phyloP scores from a whole-genome alignment of 2,113 vertebrate species.

The Xiphophorus hellerii region DNA sequence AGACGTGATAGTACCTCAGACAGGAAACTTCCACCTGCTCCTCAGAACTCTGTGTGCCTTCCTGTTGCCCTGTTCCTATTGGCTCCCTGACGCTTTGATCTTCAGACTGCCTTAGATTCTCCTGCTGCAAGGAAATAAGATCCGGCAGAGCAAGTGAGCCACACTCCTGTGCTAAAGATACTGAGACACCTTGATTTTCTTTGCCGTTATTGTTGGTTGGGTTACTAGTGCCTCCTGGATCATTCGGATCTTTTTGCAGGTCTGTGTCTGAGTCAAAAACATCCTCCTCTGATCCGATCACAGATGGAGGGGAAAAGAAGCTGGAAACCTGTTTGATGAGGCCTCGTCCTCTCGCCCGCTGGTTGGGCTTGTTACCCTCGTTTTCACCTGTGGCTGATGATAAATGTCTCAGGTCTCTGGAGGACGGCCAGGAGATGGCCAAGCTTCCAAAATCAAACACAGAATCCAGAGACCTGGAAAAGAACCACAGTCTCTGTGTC shows the following conservation, averaged over 20 bases:
- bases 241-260: slow-evolving; percentile 49
- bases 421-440: slow-evolving; percentile 61
- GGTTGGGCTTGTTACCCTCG: slow-evolving; percentile 34
- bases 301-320: slow-evolving; percentile 74
- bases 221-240: slow-evolving; percentile 10
- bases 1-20: slow-evolving; percentile 78
- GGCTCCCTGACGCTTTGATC: slow-evolving; percentile 36
- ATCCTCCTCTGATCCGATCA: slow-evolving; percentile 78
- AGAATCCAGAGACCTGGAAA: slow-evolving; percentile 83
- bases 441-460: slow-evolving; percentile 75
- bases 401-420: slow-evolving; percentile 72
- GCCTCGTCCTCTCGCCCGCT: slow-evolving; percentile 30
- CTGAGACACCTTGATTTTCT: slow-evolving; percentile 46
- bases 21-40: slow-evolving; percentile 56
- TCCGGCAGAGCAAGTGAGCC: slow-evolving; percentile 79
- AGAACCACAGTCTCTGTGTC: slow-evolving; percentile 78
- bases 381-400: slow-evolving; percentile 56
- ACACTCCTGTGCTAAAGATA: slow-evolving; percentile 63
- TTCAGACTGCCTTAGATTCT: slow-evolving; percentile 37
- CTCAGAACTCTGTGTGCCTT: slow-evolving; percentile 52
- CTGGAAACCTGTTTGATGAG: slow-evolving; percentile 75
- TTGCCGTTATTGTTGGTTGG: slow-evolving; percentile 11
- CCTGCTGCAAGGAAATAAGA: slow-evolving; percentile 76
- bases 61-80: slow-evolving; percentile 28
- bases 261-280: slow-evolving; percentile 74